Conservation (phyloP, 2,888 invertebrate genomes). For the Drosophila kokeensis region DNA sequence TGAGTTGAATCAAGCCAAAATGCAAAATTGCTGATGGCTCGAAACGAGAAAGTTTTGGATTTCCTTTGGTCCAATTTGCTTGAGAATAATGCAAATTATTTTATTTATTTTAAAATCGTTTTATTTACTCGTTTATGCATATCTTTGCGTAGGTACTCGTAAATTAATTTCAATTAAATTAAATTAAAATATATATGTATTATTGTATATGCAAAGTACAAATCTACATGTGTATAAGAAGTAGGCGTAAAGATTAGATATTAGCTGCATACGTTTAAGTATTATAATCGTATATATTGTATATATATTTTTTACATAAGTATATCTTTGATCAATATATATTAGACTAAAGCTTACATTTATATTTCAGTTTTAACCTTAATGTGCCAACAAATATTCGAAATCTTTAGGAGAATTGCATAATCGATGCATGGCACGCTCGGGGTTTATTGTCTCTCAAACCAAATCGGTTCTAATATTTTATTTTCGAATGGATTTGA, state of each 20-base stretch:
- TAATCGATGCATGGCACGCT: slow-evolving; percentile 76
- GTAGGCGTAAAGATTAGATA: slow-evolving; percentile 33
- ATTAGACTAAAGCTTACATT: slow-evolving; percentile 61
- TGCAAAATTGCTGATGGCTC: not conserved
- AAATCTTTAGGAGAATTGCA: slow-evolving; percentile 77
- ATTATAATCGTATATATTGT: slow-evolving; percentile 23
- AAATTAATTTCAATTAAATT: slow-evolving; percentile 62
- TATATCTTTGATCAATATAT: slow-evolving; percentile 74
- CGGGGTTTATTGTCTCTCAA: slow-evolving; percentile 64
- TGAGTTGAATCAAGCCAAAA: not conserved
- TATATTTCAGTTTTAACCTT: slow-evolving; percentile 57
- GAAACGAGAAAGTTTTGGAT: not conserved
- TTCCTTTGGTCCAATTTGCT: not conserved
- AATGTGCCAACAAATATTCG: slow-evolving; percentile 72
- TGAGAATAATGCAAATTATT: not conserved
- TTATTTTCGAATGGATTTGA: slow-evolving; percentile 32
- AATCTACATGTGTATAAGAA: slow-evolving; percentile 47
- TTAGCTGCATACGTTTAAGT: slow-evolving; percentile 41
- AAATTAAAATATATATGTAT: slow-evolving; percentile 42
- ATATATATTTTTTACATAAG: slow-evolving; percentile 51
- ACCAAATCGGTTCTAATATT: slow-evolving; percentile 32
- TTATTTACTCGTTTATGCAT: slow-evolving; percentile 57
- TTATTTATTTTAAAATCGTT: slow-evolving; percentile 58
- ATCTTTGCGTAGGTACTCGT: slow-evolving; percentile 60
- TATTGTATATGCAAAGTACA: slow-evolving; percentile 36